Evolutionary conservation across 2,797 vertebrate species (phyloP), one percentile per base, ranked within the genome.

Genomic region (Poeciliopsis gracilis): DNA sequence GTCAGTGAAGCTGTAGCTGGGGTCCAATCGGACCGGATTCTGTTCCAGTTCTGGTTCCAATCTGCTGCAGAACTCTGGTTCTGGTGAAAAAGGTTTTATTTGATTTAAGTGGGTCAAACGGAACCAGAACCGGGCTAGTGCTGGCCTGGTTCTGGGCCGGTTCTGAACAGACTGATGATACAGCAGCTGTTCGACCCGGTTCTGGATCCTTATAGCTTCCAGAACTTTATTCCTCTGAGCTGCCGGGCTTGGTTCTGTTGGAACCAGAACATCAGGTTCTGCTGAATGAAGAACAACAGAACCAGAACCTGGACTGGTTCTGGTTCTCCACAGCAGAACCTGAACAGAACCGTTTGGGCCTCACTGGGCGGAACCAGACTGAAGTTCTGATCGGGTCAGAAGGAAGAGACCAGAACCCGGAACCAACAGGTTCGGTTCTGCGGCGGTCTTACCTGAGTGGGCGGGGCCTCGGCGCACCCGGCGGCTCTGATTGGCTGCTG

Each of bases 391-490:
- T 55, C 25, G 25, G 53, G 53, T 55, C 53, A 51, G 18, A 55
- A 47, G 15, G n/a, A 30, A 59, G 10, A 3, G 11, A 59, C 11
- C 57, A 61, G 57, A 61, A 33, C 57, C 12, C 13, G 49, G 53
- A 55, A 55, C 20, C 25, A 23, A 1, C 55, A 13, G 63, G 36
- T 67, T 67, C 63, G 33, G 36, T 41, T 11, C 36, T 25, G 20
- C 20, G 25, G 23, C 1, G 33, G 7, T 13, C 57, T 81, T 80
- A 86, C 84, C 86, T 86, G 82, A 80, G 43, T 83, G 87, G 90
- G 90, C 74, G 90, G 76, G 81, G 83, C 76, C 59, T 72, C 33
- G 61, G 36, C 80, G 30, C 88, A 87, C 84, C 87, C 83, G 33
- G 49, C 13, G 76, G 33, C 9, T 36, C 33, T 45, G 66, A 69